Base-by-base conservation (phyloP, 2,888 invertebrate species). In the Margaritifera margaritifera region DNA sequence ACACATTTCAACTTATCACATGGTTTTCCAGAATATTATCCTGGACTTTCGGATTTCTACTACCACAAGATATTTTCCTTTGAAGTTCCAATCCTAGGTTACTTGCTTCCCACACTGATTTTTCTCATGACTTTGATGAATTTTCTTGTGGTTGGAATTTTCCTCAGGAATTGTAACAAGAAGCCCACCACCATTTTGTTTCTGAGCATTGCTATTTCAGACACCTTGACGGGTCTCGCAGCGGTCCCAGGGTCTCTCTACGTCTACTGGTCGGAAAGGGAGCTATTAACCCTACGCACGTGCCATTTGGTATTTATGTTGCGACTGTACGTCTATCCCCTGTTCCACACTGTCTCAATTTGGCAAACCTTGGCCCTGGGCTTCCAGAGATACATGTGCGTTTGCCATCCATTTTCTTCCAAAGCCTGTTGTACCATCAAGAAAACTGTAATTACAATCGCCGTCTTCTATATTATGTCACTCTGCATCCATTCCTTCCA, bases 371-470 rank as follows among this genome's bases (percentile, higher is more conserved):
- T 81, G 1, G 50, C 74, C 2, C 64, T 81, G 6, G 70, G 79
- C 0, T 57, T 74, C 22, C 80, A 81, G 56, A 60, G 80, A 54
- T 81, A 78, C 53, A 58, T 78, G 58, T 81, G 79, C 58, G 79
- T 81, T 20, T 81, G 80, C 66, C 75, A 79, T 53, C 80, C 80
- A 2, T 81, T 79, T 57, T 71, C 69, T 5, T 78, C 78, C 25
- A 56, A 77, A 20, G 52, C 66, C 27, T 55, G 72, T 11, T 81
- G 80, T 54, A 81, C 80, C 4, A 64, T 77, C n/a, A 63, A 71
- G 59, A 79, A 78, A 51, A 79, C 78, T 15, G 62, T 77, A 11
- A 62, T 69, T 2, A 54, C 67, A 3, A 79, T 81, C 5, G 58
- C 68, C 8, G 53, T 68, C 0, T 72, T 74, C n/a, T 79, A 79